Base-by-base conservation (phyloP, 2,113 vertebrate species). In the Brachyhypopomus gauderio region DNA sequence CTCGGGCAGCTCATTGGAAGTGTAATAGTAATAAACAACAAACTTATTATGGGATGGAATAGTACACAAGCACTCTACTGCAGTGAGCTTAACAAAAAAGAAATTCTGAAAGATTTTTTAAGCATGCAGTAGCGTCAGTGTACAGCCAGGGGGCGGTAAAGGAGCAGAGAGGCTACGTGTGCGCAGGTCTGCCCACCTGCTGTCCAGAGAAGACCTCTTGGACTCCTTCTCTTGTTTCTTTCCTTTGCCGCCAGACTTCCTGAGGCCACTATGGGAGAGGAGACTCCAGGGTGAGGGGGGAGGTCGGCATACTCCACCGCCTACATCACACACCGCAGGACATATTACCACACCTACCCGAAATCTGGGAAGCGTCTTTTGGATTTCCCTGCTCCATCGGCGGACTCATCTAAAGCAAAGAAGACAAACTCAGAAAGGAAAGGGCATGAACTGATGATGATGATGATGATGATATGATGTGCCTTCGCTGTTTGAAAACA, bases 341-440 rank as follows among this genome's bases (percentile, higher is more conserved):
- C 6, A 63, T 11, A 56, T 16, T 30, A 86, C 17, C 34, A 30
- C 25, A 85, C 88, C 84, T 90, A 95, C 96, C 96, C 95, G 92
- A 97, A 97, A 90, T 97, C 96, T 86, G 96, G 95, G 90, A 97
- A 97, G 88, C 95, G 90, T 87, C 95, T 93, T 92, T 94, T 97
- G 62, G 93, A 85, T 88, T 96, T 97, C 72, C 94, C 95, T 60
- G 90, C 81, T 3, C 88, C 85, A 83, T 97, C 96, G 88, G 77
- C 94, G 59, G 90, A 83, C 77, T 96, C 96, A 75, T 97, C 96
- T 94, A 84, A 58, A 90, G 89, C 36, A 5, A 84, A 85, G 83
- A 59, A 58, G 30, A 64, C 20, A 62, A 45, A 23, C n/a, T 76
- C 72, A n/a, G 20, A 66, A 36, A 3, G 74, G 71, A 0, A 67